phyloP scores from a whole-genome alignment of 2,113 vertebrate genomes.

The Phyllostomus hastatus region DNA sequence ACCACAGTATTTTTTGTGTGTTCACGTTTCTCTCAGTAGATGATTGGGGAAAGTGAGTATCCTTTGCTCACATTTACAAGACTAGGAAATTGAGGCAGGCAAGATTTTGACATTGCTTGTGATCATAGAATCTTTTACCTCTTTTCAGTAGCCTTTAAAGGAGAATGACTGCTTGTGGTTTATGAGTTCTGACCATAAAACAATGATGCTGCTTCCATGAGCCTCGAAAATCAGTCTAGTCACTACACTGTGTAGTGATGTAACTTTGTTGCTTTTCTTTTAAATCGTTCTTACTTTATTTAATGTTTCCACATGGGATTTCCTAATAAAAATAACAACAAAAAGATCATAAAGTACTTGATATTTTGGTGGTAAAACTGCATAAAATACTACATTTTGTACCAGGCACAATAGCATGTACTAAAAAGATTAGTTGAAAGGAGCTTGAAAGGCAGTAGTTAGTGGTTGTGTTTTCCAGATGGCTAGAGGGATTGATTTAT shows the following conservation, averaged over 20 bases:
- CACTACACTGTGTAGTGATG: neutral
- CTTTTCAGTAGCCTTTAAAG: constrained; percentile 20
- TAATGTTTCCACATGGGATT: constrained; percentile 7
- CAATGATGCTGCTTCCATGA: neutral
- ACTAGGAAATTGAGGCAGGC: neutral
- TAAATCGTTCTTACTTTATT: constrained; percentile 28
- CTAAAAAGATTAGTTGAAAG: constrained; percentile 53
- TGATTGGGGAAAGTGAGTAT: neutral
- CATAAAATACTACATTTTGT: constrained; percentile 40
- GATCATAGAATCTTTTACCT: neutral
- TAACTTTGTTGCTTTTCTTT: constrained; percentile 50
- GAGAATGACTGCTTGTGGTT: neutral
- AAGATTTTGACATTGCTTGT: constrained; percentile 26
- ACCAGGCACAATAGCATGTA: neutral
- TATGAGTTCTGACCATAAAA: constrained; percentile 32
- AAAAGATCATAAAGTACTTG: constrained; percentile 1
- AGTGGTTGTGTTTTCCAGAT: constrained; percentile 59
- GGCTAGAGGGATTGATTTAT: constrained; percentile 53
- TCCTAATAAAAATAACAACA: neutral
- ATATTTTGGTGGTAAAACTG: neutral
- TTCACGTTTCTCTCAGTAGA: neutral
- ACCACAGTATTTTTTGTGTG: neutral
- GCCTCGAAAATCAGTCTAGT: neutral
- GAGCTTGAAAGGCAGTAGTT: constrained; percentile 46
- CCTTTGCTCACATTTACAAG: neutral